A percentile compares a stretch with the other conserved stretches of the same genome.
These are phyloP conservation scores for Phoenoteleia sp. DNA, from an alignment of 2,888 invertebrate genomes.

Conservation along the genomic window DNA sequence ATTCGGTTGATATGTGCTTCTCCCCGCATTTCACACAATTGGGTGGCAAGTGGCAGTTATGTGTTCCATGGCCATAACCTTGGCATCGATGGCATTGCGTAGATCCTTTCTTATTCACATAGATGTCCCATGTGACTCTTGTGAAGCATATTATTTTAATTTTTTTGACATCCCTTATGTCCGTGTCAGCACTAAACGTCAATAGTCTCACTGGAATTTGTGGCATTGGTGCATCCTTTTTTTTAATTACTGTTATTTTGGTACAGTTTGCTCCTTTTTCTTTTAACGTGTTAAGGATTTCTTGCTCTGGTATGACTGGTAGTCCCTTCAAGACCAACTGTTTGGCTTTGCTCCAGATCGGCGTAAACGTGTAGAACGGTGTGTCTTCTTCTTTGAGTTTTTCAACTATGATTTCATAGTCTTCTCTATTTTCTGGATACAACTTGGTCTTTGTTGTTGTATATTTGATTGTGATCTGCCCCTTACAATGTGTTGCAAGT, in stretches of 20 bases:
- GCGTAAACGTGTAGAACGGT: slow-evolving; percentile 11
- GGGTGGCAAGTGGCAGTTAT: background rate
- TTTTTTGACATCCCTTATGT: background rate
- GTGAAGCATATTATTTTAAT: background rate
- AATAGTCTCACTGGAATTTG: slow-evolving; percentile 1
- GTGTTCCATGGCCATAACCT: slow-evolving; percentile 9
- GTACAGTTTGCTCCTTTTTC: background rate
- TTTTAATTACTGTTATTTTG: slow-evolving; percentile 6
- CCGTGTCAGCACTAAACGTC: background rate
- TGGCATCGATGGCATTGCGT: slow-evolving; percentile 27
- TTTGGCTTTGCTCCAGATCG: slow-evolving; percentile 36
- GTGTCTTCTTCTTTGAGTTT: background rate
- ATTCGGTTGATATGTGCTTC: background rate
- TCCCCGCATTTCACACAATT: slow-evolving; percentile 10
- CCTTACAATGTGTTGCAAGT: too few species aligned
- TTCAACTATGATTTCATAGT: background rate
- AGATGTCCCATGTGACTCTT: background rate
- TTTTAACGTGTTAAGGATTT: background rate
- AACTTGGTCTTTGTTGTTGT: background rate
- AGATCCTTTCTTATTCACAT: background rate
- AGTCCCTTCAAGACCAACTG: slow-evolving; percentile 29
- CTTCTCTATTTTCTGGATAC: background rate
- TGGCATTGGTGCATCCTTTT: background rate
- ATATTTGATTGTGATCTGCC: background rate
- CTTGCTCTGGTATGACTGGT: background rate